A percentile compares a stretch with the other conserved stretches of the same genome.
Evolutionary conservation across 2,113 vertebrate genomes (phyloP).

Genomic region (Zosterops lateralis): DNA sequence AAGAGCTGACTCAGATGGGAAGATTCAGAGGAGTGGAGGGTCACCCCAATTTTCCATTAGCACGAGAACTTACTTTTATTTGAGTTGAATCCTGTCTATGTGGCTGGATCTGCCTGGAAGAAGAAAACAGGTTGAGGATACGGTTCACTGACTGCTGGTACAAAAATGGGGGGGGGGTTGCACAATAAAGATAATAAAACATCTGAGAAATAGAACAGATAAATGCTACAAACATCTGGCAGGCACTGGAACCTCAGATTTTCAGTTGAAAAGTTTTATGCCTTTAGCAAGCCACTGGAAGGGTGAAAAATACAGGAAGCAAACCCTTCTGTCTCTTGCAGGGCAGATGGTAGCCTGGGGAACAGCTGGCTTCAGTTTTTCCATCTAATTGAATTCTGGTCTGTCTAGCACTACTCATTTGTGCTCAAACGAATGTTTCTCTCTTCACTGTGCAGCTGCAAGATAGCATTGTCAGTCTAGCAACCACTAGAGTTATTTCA

Average conservation of each 20-base stretch:
- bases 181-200: neutral
- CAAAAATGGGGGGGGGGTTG: neutral
- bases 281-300: neutral
- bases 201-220: neutral
- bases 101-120: neutral
- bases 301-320: neutral
- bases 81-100: neutral
- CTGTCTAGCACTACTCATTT: neutral
- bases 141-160: neutral
- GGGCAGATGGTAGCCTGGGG: neutral
- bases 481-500: neutral
- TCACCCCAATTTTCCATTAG: neutral
- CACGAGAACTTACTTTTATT: neutral
- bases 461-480: neutral
- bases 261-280: neutral
- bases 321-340: neutral
- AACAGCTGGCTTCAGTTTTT: neutral
- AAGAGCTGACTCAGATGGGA: constrained; percentile 21
- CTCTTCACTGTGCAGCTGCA: neutral
- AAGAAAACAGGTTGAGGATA: neutral
- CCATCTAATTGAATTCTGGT: neutral
- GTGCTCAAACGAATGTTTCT: neutral
- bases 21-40: neutral
- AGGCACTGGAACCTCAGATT: neutral
- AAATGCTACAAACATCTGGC: neutral